Conservation (phyloP, 2,113 vertebrate genomes). For the Apteryx mantelli region DNA sequence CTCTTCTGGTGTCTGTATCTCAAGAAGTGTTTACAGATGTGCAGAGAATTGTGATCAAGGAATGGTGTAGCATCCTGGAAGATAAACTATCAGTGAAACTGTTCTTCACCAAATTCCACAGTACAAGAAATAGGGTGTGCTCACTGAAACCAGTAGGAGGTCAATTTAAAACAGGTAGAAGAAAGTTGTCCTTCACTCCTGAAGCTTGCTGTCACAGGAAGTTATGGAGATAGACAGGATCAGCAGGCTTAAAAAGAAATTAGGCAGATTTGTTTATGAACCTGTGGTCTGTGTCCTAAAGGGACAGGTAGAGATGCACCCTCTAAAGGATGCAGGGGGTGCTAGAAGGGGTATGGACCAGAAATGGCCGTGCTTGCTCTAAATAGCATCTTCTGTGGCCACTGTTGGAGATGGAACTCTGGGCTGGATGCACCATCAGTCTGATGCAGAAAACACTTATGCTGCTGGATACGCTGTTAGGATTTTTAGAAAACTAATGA, state of each 20-base stretch:
- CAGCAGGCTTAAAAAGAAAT: background rate
- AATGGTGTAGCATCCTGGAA: background rate
- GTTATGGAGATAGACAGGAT: too few species aligned
- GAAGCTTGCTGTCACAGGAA: background rate
- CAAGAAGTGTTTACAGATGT: background rate
- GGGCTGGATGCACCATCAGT: accelerated
- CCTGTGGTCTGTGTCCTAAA: too few species aligned
- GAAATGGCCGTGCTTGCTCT: background rate
- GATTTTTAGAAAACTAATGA: accelerated
- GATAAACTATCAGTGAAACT: background rate
- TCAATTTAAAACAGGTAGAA: background rate
- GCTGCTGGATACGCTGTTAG: background rate
- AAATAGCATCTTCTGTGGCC: background rate
- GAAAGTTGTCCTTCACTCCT: background rate
- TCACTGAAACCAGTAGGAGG: accelerated
- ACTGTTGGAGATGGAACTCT: accelerated
- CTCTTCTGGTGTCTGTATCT: background rate
- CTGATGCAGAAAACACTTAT: background rate
- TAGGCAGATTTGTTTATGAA: too few species aligned
- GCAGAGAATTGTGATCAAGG: accelerated
- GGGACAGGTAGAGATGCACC: background rate
- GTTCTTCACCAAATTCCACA: background rate
- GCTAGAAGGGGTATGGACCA: background rate
- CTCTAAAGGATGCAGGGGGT: background rate
- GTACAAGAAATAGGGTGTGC: background rate